phyloP scores from a whole-genome alignment of 2,888 invertebrate genomes.

The Pandemis cinnamomeana region DNA sequence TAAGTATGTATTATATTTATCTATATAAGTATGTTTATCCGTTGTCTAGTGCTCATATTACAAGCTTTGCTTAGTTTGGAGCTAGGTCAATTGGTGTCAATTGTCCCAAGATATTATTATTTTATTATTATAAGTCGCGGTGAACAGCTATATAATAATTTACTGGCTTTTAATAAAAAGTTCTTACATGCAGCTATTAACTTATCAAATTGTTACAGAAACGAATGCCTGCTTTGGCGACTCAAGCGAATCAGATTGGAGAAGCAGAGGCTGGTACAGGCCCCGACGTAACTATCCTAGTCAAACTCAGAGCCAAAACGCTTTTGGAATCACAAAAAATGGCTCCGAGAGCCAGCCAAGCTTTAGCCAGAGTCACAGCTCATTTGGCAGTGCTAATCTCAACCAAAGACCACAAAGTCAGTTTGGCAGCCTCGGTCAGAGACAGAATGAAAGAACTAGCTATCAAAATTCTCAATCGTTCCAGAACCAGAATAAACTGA shows the following conservation, averaged over 20 bases:
- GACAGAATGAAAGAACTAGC: neutral
- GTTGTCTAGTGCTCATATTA: too few relatives aligned
- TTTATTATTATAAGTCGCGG: too few relatives aligned
- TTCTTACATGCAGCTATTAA: too few relatives aligned
- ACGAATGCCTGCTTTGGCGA: neutral
- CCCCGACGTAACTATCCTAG: conserved; percentile 11
- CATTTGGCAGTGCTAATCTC: neutral
- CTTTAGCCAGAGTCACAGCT: neutral
- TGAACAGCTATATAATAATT: too few relatives aligned
- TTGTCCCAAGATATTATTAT: too few relatives aligned
- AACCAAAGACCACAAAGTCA: neutral
- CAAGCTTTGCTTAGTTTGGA: too few relatives aligned
- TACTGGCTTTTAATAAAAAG: too few relatives aligned
- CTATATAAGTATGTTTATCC: too few relatives aligned
- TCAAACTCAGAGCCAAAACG: neutral
- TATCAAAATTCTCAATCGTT: neutral
- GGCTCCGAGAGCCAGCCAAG: neutral
- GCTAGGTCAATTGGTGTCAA: too few relatives aligned
- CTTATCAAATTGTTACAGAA: neutral
- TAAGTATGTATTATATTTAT: too few relatives aligned
- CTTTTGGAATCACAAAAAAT: neutral
- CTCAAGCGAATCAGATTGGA: conserved; percentile 6
- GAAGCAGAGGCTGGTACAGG: conserved; percentile 4
- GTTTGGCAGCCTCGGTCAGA: neutral
- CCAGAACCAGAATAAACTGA: neutral